phyloP scores from a whole-genome alignment of 1,140 invertebrate species.

The Amyelois transitella region DNA sequence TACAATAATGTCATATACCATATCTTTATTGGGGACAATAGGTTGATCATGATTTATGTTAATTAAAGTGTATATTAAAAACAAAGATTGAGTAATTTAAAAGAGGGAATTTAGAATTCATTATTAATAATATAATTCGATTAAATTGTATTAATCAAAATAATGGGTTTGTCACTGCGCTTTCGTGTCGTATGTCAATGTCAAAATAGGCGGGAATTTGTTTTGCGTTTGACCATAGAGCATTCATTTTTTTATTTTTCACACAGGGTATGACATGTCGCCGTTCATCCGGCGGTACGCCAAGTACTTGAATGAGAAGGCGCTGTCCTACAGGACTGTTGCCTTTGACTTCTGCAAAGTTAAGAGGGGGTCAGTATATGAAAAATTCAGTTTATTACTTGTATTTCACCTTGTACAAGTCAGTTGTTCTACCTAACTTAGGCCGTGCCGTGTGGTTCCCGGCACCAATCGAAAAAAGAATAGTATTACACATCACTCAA shows the following conservation, averaged over 20 bases:
- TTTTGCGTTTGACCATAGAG: background rate
- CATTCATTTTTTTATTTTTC: background rate
- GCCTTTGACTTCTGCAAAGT: constrained; percentile 99
- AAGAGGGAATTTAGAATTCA: too few relatives aligned
- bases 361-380: constrained; percentile 89
- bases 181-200: background rate
- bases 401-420: background rate
- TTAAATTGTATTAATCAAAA: background rate
- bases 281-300: constrained; percentile 98
- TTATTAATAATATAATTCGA: background rate
- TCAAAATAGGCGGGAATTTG: background rate
- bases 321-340: constrained; percentile 96
- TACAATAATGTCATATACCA: background rate
- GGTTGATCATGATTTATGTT: background rate
- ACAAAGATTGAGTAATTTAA: too few relatives aligned
- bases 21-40: background rate
- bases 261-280: constrained; percentile 98
- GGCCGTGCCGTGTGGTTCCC: too few relatives aligned
- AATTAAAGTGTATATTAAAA: too few relatives aligned
- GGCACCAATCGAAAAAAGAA: too few relatives aligned
- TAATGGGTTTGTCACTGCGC: background rate
- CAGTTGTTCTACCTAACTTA: too few relatives aligned
- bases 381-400: background rate
- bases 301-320: constrained; percentile 99
- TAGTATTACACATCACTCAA: too few relatives aligned